phyloP scores from a whole-genome alignment of 2,888 invertebrate species.

The Sericinus montela region DNA sequence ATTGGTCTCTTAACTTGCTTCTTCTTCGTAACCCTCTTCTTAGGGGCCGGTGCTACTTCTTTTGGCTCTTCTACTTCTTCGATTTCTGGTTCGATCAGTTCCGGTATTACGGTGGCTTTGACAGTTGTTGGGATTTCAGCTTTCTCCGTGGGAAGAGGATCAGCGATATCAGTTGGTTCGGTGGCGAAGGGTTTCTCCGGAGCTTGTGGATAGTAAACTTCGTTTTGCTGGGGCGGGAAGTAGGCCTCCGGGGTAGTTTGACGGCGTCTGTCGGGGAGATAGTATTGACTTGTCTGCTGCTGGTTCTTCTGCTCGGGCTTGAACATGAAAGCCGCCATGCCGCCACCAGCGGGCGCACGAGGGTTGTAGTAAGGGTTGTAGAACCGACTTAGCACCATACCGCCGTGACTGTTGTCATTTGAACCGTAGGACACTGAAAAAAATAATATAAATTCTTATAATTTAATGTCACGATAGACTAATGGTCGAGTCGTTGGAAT shows the following conservation, averaged over 20 bases:
- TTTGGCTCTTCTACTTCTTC: slow-evolving; percentile 56
- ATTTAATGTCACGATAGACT: too few species aligned
- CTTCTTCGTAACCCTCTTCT: slow-evolving; percentile 56
- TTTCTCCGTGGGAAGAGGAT: slow-evolving; percentile 49
- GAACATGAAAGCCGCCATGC: slow-evolving; percentile 68
- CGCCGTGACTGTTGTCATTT: slow-evolving; percentile 55
- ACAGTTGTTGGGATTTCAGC: slow-evolving; percentile 44
- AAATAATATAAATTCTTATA: too few species aligned
- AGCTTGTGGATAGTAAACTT: slow-evolving; percentile 51
- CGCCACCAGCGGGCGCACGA: slow-evolving; percentile 45
- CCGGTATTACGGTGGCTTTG: slow-evolving; percentile 45
- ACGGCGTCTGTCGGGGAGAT: slow-evolving; percentile 60
- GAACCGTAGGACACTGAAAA: slow-evolving; percentile 62
- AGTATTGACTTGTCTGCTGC: slow-evolving; percentile 57
- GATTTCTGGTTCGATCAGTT: slow-evolving; percentile 53
- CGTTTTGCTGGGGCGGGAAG: slow-evolving; percentile 61
- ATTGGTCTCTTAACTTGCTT: slow-evolving; percentile 58
- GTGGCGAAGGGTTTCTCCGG: slow-evolving; percentile 32
- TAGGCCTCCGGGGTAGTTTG: slow-evolving; percentile 57
- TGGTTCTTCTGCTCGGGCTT: slow-evolving; percentile 42
- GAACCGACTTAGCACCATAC: slow-evolving; percentile 64
- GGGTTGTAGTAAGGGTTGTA: slow-evolving; percentile 66
- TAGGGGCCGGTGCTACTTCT: slow-evolving; percentile 40
- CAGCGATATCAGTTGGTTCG: slow-evolving; percentile 48
- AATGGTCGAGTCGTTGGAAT: too few species aligned